These are phyloP conservation scores for Amphiura filiformis DNA, from an alignment of 35 echinoderm and acorn worm species.

Conservation along the genomic window DNA sequence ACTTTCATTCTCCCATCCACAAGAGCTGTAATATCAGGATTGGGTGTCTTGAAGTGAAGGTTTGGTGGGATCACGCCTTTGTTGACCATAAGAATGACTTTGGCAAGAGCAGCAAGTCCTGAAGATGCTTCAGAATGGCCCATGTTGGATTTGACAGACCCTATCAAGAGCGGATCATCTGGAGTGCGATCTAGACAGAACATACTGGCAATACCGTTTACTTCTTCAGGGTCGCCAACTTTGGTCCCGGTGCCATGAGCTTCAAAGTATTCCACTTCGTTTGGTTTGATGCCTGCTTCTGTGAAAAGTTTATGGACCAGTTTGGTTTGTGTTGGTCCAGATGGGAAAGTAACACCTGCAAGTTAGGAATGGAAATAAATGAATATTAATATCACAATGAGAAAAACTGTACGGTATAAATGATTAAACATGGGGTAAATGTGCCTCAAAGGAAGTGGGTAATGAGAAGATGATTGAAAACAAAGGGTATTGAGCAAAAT, in stretches of 20 bases:
- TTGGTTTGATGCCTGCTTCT: constrained; percentile 62
- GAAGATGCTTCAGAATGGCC: constrained; percentile 73
- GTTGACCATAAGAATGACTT: constrained; percentile 64
- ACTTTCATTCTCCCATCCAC: constrained; percentile 77
- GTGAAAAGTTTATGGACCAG: constrained; percentile 52
- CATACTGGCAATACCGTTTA: constrained; percentile 52
- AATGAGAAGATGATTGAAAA: too few relatives aligned
- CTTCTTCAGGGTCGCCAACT: constrained; percentile 82
- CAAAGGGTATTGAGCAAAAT: too few relatives aligned
- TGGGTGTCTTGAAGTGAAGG: constrained; percentile 70
- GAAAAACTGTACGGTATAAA: too few relatives aligned
- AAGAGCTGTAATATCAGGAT: constrained; percentile 74
- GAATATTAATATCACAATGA: too few relatives aligned
- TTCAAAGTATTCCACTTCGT: constrained; percentile 79
- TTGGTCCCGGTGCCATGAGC: constrained; percentile 92
- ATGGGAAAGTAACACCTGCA: constrained; percentile 81
- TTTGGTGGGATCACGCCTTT: constrained; percentile 72
- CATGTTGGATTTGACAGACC: constrained; percentile 96
- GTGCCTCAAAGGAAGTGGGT: too few relatives aligned
- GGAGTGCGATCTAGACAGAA: constrained; percentile 67
- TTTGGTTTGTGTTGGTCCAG: constrained; percentile 49
- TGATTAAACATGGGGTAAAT: too few relatives aligned
- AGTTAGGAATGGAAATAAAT: too few relatives aligned
- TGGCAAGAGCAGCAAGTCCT: constrained; percentile 83
- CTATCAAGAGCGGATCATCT: constrained; percentile 66